These are phyloP conservation scores for Thumatha senex DNA, from an alignment of 2,888 invertebrate genomes.

Conservation along the genomic window DNA sequence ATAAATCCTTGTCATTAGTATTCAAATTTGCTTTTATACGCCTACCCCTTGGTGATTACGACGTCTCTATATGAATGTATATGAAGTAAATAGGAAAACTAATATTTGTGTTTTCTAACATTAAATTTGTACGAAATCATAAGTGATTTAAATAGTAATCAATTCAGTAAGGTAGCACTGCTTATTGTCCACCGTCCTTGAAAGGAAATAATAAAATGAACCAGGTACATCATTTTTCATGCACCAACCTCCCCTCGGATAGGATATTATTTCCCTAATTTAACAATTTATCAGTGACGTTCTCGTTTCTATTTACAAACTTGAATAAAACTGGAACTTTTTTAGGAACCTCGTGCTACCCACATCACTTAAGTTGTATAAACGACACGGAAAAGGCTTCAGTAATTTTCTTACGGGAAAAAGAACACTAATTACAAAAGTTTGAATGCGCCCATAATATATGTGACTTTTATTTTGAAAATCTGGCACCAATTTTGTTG, in stretches of 20 bases:
- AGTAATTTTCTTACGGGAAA: constrained; percentile 48
- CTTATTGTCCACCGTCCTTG: not conserved
- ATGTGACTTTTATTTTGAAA: no score
- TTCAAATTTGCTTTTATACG: no score
- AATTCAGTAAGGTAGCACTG: not conserved
- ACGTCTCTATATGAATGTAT: no score
- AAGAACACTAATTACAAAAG: constrained; percentile 56
- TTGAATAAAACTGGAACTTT: constrained; percentile 41
- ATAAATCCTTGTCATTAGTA: no score
- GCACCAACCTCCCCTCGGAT: not conserved
- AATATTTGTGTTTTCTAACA: no score
- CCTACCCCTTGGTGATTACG: no score
- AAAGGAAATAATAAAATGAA: not conserved
- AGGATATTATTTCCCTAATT: constrained; percentile 19
- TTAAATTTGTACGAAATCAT: no score
- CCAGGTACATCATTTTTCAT: not conserved
- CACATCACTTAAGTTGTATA: constrained; percentile 38
- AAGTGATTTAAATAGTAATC: no score
- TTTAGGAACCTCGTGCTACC: constrained; percentile 38
- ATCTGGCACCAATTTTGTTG: constrained; percentile 15
- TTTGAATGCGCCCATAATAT: constrained; percentile 36
- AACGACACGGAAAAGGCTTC: constrained; percentile 41
- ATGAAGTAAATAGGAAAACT: no score
- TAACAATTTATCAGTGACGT: constrained; percentile 43
- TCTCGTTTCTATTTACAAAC: constrained; percentile 38